Conservation (phyloP, 2,113 vertebrate genomes). For the Lasiurus cinereus region DNA sequence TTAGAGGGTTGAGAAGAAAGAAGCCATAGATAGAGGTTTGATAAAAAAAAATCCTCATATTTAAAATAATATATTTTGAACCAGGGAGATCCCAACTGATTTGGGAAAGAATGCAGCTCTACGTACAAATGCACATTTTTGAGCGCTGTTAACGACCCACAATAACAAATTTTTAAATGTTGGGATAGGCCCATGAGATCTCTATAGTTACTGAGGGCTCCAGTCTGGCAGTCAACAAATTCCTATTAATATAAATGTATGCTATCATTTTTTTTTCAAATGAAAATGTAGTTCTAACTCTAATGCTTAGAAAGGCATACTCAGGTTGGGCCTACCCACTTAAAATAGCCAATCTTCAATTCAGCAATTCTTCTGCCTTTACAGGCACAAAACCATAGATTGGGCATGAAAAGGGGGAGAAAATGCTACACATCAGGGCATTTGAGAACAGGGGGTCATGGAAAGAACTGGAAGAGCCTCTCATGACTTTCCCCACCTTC, state of each 20-base stretch:
- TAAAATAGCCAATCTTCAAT: background rate
- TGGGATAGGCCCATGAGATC: background rate
- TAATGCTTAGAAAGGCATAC: background rate
- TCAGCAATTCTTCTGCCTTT: background rate
- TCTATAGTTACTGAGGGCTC: background rate
- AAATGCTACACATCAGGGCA: background rate
- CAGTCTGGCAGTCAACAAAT: background rate
- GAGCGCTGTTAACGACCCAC: background rate
- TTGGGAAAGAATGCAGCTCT: background rate
- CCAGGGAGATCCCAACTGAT: background rate
- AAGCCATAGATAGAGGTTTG: background rate
- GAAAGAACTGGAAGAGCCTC: background rate
- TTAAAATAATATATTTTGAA: constrained; percentile 43
- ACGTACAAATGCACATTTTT: background rate
- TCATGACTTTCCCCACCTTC: background rate
- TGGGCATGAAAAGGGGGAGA: background rate
- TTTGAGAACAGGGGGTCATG: background rate
- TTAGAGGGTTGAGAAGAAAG: constrained; percentile 6
- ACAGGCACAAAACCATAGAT: background rate
- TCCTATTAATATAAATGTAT: background rate
- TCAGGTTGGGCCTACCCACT: background rate
- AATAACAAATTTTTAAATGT: constrained; percentile 21
- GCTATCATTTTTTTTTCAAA: no score
- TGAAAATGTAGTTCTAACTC: no score
- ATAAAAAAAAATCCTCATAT: background rate